Conservation (phyloP, 2,113 vertebrate genomes). For the Gambusia holbrooki region DNA sequence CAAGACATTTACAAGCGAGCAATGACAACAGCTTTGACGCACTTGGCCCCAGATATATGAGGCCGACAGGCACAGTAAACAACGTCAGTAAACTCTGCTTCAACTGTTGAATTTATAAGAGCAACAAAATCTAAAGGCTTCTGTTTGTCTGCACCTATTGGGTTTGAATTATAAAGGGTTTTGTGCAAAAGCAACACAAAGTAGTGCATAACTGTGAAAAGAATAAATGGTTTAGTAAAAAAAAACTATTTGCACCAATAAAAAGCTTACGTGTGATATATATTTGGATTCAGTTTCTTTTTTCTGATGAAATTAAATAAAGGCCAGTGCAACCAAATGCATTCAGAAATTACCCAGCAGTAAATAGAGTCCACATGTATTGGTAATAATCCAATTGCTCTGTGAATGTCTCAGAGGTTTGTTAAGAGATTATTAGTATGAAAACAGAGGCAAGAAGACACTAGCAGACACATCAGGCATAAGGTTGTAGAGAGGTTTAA, state of each 20-base stretch:
- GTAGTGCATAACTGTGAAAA: no score
- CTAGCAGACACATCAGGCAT: not conserved
- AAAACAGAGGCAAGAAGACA: not conserved
- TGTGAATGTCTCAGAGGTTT: not conserved
- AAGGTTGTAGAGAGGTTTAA: not conserved
- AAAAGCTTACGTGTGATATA: no score
- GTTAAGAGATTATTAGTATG: not conserved
- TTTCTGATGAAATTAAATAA: no score
- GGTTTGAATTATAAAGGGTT: no score
- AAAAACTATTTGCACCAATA: no score
- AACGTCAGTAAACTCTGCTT: not conserved
- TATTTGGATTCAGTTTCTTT: no score
- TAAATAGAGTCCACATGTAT: not conserved
- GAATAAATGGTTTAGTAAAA: no score
- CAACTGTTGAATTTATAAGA: slow-evolving; percentile 18
- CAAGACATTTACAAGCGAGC: slow-evolving; percentile 30
- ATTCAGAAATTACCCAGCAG: no score
- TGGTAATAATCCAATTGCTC: not conserved
- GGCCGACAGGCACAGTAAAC: not conserved
- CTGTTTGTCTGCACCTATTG: not conserved
- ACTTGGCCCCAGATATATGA: slow-evolving; percentile 1
- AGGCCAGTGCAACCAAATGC: no score
- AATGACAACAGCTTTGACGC: slow-evolving; percentile 22
- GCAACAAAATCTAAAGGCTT: slow-evolving; percentile 14
- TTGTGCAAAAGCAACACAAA: no score